These are phyloP conservation scores for Balaeniceps rex DNA, from an alignment of 2,113 vertebrate genomes.

Conservation along the genomic window DNA sequence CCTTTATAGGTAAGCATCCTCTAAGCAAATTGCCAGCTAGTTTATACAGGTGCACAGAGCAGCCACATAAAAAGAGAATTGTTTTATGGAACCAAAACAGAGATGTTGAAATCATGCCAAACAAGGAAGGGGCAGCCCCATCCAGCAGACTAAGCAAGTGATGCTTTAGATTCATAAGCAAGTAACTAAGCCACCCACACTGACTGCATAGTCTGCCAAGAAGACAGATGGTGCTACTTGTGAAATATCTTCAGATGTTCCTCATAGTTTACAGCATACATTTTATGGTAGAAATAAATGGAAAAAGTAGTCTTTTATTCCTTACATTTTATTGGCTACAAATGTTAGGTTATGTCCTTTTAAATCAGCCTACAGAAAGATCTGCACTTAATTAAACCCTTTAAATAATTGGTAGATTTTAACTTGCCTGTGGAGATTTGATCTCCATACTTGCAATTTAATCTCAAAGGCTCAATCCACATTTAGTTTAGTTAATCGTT, in stretches of 20 bases:
- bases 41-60: not conserved
- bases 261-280: conserved; percentile 48
- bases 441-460: conserved; percentile 16
- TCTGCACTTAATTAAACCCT: conserved; percentile 56
- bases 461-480: conserved; percentile 37
- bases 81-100: not conserved
- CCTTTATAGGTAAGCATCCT: not conserved
- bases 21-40: conserved; percentile 9
- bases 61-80: not conserved
- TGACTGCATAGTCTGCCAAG: conserved; percentile 34
- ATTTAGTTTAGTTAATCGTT: conserved; percentile 32
- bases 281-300: conserved; percentile 61
- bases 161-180: conserved; percentile 13
- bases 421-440: conserved; percentile 26
- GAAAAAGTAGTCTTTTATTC: conserved; percentile 1
- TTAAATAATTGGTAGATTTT: conserved; percentile 56
- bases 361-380: conserved; percentile 50
- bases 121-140: conserved; percentile 29
- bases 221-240: conserved; percentile 64
- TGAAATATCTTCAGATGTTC: conserved; percentile 67
- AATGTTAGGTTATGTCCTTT: conserved; percentile 63
- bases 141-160: conserved; percentile 24
- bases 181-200: conserved; percentile 52
- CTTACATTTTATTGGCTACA: conserved; percentile 60
- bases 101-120: conserved; percentile 12